A percentile compares a stretch with the other conserved stretches of the same genome.
Evolutionary conservation across 2,797 vertebrate genomes (phyloP).

Genomic region (Lepus oiostolus): DNA sequence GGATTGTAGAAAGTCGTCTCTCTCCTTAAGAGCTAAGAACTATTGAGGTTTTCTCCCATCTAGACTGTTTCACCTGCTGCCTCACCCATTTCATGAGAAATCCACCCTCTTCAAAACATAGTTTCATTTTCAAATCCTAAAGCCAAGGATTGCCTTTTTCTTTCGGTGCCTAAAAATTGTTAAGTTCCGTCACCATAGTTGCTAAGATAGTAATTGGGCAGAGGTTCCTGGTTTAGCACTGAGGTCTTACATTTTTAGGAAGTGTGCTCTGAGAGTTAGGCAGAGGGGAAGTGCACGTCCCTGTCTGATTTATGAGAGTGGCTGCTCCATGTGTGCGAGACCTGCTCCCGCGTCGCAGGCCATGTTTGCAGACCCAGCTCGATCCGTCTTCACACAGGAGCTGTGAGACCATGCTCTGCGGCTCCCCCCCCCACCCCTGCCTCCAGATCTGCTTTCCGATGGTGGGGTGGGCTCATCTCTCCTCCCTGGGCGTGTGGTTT

Average conservation of each 20-base stretch:
- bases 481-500: not conserved
- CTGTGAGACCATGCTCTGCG: not conserved
- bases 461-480: conserved; percentile 46
- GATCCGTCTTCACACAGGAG: not conserved
- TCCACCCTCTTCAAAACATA: not conserved
- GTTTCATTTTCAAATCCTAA: conserved; percentile 72
- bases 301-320: conserved; percentile 1
- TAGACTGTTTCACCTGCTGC: not conserved
- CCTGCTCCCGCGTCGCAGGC: not conserved
- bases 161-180: not conserved
- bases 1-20: not conserved
- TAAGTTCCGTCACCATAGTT: conserved; percentile 51
- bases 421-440: not conserved
- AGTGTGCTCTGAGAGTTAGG: conserved; percentile 23
- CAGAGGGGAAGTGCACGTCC: not conserved
- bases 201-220: conserved; percentile 57
- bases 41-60: not conserved
- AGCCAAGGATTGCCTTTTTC: conserved; percentile 8
- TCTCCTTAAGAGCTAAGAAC: conserved; percentile 8
- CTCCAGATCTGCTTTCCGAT: conserved; percentile 29
- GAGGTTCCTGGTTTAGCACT: conserved; percentile 60
- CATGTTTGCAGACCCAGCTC: not conserved
- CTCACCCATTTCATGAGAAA: not conserved
- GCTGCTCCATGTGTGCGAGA: not conserved
- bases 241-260: conserved; percentile 56